These are phyloP conservation scores for Argentina silus DNA, from an alignment of 2,797 vertebrate genomes.

Conservation along the genomic window DNA sequence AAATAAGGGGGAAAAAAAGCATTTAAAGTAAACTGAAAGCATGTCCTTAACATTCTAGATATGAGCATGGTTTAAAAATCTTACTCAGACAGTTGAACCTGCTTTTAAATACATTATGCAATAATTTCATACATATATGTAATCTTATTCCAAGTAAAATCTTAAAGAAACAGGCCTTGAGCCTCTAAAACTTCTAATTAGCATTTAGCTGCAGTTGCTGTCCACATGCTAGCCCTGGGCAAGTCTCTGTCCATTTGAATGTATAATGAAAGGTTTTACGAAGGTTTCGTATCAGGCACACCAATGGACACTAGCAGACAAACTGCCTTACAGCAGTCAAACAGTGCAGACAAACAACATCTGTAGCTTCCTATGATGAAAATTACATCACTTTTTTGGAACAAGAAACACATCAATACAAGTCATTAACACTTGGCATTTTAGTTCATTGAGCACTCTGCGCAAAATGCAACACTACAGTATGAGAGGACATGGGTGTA, in stretches of 20 bases:
- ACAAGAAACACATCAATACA: neutral
- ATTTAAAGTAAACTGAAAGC: neutral
- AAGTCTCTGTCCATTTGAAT: neutral
- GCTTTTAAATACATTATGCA: neutral
- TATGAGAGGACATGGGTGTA: neutral
- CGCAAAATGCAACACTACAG: constrained; percentile 7
- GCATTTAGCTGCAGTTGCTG: neutral
- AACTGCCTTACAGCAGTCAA: neutral
- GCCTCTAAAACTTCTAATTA: neutral
- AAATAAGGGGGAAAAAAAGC: neutral
- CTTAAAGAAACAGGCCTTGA: neutral
- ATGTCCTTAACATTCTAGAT: constrained; percentile 10
- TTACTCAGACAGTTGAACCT: neutral
- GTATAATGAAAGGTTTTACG: too few species aligned
- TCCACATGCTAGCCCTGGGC: neutral
- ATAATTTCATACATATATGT: neutral
- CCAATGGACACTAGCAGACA: neutral
- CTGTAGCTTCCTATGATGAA: neutral
- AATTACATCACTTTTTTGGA: neutral
- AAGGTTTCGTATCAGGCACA: neutral
- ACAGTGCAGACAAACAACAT: neutral
- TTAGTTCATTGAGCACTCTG: neutral
- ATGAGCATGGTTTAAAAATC: neutral
- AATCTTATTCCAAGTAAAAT: neutral
- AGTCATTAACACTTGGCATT: constrained; percentile 20